Evolutionary conservation across 2,888 invertebrate genomes (phyloP), one percentile per base, ranked within the genome.

Genomic region (Nematopogon swammerdamellus): DNA sequence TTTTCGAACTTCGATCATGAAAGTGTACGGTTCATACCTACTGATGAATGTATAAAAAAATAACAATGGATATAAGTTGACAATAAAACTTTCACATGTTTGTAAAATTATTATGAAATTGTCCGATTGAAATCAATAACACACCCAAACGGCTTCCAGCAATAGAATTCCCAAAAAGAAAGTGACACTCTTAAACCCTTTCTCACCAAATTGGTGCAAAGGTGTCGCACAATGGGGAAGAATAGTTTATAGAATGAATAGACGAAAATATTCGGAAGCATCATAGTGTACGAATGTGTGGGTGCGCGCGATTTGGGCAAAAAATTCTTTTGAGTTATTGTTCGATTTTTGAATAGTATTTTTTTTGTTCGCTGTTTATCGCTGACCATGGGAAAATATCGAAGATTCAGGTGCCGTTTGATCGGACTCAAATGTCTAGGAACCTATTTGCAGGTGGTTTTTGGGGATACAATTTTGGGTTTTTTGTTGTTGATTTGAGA

Each of bases 361-460:
- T 79, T n/a, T n/a, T n/a, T n/a, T n/a, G n/a, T n/a, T 76, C 77
- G 72, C 72, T 76, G 74, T 73, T 77, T 77, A 71, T 73, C 64
- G 66, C 73, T 76, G 77, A 77, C 77, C 79, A 77, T 79, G 79
- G 77, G 79, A 79, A 77, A 77, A 77, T 77, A 72, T 76, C 60
- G 58, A 58, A 66, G 68, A 59, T 69, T 77, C 79, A 79, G 76
- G 77, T 77, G 77, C 65, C 70, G 36, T 36, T 68, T 61, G 68
- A 67, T 71, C 67, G 61, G 61, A 66, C 62, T 64, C 61, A 62
- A 57, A 57, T 55, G 63, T 54, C 64, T 74, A 75, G 74, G n/a
- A 69, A 76, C 73, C 70, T 75, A 74, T 68, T 67, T 30, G 44
- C 44, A 18, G 25, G 44, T 20, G 20, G 10, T 20, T n/a, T n/a